Percentiles rank a stretch among this genome's conserved stretches.
Evolutionary conservation across 2,113 vertebrate species (phyloP).

Genomic region (Suricata suricatta): DNA sequence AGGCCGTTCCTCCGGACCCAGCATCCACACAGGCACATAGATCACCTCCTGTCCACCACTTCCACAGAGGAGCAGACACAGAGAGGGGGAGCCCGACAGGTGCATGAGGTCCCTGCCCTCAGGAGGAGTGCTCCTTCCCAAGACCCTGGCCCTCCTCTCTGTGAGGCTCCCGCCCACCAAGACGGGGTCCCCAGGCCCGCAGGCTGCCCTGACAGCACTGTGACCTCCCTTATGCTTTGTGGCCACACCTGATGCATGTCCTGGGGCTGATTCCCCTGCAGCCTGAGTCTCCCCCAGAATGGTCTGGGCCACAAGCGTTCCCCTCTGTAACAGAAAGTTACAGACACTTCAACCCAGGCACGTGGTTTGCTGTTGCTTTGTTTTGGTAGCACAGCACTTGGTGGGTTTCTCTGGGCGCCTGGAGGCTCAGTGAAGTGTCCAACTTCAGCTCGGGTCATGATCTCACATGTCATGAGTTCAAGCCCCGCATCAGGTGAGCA

Average conservation of each 20-base stretch:
- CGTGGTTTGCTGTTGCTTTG: too few relatives aligned
- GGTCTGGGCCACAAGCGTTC: not conserved
- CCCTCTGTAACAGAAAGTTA: not conserved
- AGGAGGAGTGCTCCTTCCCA: not conserved
- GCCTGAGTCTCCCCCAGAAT: not conserved
- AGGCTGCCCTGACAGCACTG: not conserved
- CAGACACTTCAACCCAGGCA: not conserved
- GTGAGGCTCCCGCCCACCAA: accelerated
- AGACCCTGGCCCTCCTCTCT: too few relatives aligned
- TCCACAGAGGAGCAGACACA: not conserved
- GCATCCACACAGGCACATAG: not conserved
- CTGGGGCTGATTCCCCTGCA: too few relatives aligned
- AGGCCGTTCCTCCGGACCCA: too few relatives aligned
- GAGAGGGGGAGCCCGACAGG: not conserved
- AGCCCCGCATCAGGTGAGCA: too few relatives aligned
- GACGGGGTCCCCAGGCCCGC: accelerated
- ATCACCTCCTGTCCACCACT: not conserved
- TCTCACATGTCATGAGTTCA: too few relatives aligned
- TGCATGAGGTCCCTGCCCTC: not conserved
- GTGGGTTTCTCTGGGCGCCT: not conserved
- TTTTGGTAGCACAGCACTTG: not conserved
- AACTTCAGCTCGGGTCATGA: too few relatives aligned
- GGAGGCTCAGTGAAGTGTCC: too few relatives aligned
- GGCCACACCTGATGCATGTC: accelerated
- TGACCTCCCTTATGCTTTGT: too few relatives aligned